Evolutionary conservation across 2,797 vertebrate species (phyloP).

Genomic region (Sebastes cheni): DNA sequence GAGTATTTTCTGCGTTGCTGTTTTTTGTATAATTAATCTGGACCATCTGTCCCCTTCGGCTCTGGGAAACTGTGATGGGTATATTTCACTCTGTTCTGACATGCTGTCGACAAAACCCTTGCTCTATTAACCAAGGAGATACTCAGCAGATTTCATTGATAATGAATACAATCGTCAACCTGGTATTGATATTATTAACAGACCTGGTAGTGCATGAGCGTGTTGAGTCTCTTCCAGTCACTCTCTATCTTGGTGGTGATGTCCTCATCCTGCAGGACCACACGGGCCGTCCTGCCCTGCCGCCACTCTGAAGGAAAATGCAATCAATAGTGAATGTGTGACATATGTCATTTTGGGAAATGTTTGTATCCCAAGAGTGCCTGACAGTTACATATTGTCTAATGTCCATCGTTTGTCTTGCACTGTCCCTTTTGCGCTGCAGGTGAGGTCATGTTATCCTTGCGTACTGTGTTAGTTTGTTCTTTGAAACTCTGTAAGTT

Average conservation of each 20-base stretch:
- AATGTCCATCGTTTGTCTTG: not conserved
- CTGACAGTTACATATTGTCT: conserved; percentile 20
- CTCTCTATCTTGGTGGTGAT: conserved; percentile 98
- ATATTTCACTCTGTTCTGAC: not conserved
- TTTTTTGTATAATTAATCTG: not conserved
- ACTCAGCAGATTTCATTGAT: not conserved
- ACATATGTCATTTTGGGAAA: conserved; percentile 4
- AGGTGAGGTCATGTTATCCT: conserved; percentile 7
- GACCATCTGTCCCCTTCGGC: too few species aligned
- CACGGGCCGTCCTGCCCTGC: conserved; percentile 92
- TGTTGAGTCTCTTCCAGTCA: conserved; percentile 97
- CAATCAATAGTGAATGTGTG: conserved; percentile 15
- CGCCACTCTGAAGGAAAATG: conserved; percentile 88
- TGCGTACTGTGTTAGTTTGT: not conserved
- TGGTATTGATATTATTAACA: not conserved
- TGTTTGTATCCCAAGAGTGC: not conserved
- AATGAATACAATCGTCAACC: not conserved
- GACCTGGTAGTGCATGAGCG: conserved; percentile 96
- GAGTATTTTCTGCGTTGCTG: not conserved
- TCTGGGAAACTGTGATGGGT: not conserved
- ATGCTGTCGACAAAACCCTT: not conserved
- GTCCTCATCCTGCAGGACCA: conserved; percentile 96
- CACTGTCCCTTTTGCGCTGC: not conserved
- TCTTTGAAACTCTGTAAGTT: conserved; percentile 10
- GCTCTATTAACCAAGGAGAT: not conserved